Evolutionary conservation across 2,113 vertebrate genomes (phyloP).

Genomic region (Dendrocopos noguchii): DNA sequence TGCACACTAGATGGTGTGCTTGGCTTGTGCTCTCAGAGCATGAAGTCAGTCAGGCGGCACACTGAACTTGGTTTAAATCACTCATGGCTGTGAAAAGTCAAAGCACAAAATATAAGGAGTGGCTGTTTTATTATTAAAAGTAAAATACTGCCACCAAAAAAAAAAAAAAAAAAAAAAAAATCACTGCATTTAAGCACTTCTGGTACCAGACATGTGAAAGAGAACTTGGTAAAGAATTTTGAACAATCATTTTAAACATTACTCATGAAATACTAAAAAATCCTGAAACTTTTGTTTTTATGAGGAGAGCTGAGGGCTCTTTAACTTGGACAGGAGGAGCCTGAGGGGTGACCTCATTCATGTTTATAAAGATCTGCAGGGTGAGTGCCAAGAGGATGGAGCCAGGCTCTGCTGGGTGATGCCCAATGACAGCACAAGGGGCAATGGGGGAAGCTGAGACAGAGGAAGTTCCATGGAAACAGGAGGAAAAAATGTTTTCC

Average conservation of each 20-base stretch:
- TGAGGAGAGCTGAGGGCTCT: background rate
- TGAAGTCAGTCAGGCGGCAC: background rate
- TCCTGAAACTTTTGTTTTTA: background rate
- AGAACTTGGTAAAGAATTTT: background rate
- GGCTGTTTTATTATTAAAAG: background rate
- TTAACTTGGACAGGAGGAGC: no score
- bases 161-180: background rate
- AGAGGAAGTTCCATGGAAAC: no score
- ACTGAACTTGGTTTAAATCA: background rate
- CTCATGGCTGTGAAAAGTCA: background rate
- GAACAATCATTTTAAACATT: background rate
- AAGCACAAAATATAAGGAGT: background rate
- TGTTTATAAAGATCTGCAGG: no score
- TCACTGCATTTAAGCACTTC: background rate
- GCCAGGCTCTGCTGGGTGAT: no score
- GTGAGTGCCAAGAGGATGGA: no score
- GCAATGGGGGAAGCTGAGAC: no score
- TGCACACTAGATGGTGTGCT: conserved; percentile 70
- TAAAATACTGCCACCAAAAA: background rate
- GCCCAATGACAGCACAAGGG: no score
- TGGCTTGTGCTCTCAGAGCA: conserved; percentile 38
- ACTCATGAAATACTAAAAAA: background rate
- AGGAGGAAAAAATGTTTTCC: no score
- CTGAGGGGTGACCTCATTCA: no score
- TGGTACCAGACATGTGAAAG: background rate